Base-by-base conservation (phyloP, 2,888 invertebrate genomes). In the Zhuqinia jingwanae region DNA sequence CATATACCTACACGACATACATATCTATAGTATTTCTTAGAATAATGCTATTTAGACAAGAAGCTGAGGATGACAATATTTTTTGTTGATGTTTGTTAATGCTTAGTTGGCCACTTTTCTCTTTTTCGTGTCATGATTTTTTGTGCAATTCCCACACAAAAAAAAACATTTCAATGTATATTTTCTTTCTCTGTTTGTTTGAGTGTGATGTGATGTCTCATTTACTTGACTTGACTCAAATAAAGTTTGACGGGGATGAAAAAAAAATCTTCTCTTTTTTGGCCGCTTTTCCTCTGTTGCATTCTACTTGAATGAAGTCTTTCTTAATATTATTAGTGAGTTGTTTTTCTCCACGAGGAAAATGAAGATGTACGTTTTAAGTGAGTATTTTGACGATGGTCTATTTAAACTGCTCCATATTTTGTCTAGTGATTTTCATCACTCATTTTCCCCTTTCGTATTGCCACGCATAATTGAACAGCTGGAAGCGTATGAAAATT, bases 71-170 rank as follows among this genome's bases (percentile, higher is more conserved):
- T 75, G 11, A 5, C 22, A 30, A 22, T 36, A 6, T 60, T 20
- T 47, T 47, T 20, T 47, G 42, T 45, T 17, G 70, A 42, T 73
- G 47, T n/a, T 73, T 50, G 47, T 15, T 78, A 20, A 6, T 81
- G 80, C 60, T 56, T 68, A 80, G 58, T 36, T 78, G 78, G 63
- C 78, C 63, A 47, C 63, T 78, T 78, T 78, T 75, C 56, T 47
- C 73, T 73, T 50, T 73, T 50, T 27, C 8, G 68, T 68, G 42
- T 45, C 8, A 3, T 36, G 8, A 36, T 8, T 36, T 36, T 17
- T 30, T 73, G 70, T 73, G 47, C 47, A 3, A 27, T 73, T 47
- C 20, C 47, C 70, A 47, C 36, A 65, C 36, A 65, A 36, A 60
- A 63, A 63, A n/a, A n/a, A n/a, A n/a, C n/a, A 30, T 63, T 20